Base-by-base conservation (phyloP, 2,113 vertebrate genomes). In the Clinocottus analis region DNA sequence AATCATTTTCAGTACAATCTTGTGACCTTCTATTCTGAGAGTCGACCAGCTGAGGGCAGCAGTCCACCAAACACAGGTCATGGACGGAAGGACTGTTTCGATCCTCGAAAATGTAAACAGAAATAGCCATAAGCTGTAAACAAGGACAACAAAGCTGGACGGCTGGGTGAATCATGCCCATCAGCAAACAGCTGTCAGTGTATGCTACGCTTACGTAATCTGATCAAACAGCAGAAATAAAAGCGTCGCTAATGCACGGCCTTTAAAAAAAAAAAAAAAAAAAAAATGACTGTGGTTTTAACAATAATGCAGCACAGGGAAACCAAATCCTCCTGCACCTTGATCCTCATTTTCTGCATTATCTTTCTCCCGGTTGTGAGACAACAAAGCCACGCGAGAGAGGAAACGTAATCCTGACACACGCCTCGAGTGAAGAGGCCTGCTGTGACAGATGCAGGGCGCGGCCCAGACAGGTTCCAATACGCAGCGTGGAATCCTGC, bases 401-500 rank as follows among this genome's bases (percentile, higher is more conserved):
- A 41, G 8, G 29, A 62, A 55, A 77, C 37, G 25, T 23, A 49
- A 84, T 25, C 33, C 27, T 53, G 35, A 68, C 1, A n/a, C 49
- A 39, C 45, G 19, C 60, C 23, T 7, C 7, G 61, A 62, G 70
- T 60, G 63, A 91, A 80, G n/a, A 71, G 56, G 62, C 35, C 31
- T 27, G 5, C 3, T 14, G 61, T 7, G 27, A 7, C 64, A 23
- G 80, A 41, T 64, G n/a, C 19, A 31, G 74, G 91, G 89, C 75
- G 88, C 62, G 85, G 79, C 51, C 65, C 61, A 41, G 73, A 89
- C 92, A 93, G 73, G 92, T 90, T 87, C 66, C 69, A 71, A 91
- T 90, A 62, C 69, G 90, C 72, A 27, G 64, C 5, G 21, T 81
- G 90, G 88, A 94, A 93, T 93, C 83, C 70, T 75, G 82, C n/a